Evolutionary conservation across 2,113 vertebrate species (phyloP).

Genomic region (Anser brachyrhynchus): DNA sequence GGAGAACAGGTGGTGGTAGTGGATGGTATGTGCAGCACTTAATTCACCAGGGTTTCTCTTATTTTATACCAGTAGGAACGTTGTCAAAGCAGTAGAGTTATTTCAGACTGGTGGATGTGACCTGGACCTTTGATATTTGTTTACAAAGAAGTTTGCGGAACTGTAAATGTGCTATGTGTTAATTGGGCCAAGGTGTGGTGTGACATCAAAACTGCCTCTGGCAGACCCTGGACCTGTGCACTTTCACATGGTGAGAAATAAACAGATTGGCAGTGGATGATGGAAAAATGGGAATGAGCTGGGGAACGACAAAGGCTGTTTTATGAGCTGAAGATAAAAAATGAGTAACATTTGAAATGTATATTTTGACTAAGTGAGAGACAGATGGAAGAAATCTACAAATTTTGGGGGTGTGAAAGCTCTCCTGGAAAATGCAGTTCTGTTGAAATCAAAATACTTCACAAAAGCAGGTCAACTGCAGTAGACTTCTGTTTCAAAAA

Average conservation of each 20-base stretch:
- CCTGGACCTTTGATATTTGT: not conserved
- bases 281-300: not conserved
- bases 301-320: not conserved
- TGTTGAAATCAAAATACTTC: constrained; percentile 57
- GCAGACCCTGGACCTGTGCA: fast-evolving
- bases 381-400: constrained; percentile 53
- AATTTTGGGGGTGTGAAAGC: constrained; percentile 47
- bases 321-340: constrained; percentile 47
- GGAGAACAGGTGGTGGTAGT: not conserved
- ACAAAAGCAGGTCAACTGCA: constrained; percentile 43
- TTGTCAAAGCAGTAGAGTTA: not conserved
- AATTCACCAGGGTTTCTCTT: not conserved
- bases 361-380: constrained; percentile 26
- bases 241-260: not conserved
- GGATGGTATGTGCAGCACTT: fast-evolving
- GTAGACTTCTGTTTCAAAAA: not conserved
- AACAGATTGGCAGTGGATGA: not conserved
- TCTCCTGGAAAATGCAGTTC: constrained; percentile 44
- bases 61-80: not conserved
- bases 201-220: not conserved
- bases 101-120: not conserved
- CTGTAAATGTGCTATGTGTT: not conserved
- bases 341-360: constrained; percentile 38
- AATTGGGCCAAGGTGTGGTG: not conserved
- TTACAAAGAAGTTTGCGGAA: not conserved